phyloP scores from a whole-genome alignment of 2,113 vertebrate genomes.

The Gobio gobio region DNA sequence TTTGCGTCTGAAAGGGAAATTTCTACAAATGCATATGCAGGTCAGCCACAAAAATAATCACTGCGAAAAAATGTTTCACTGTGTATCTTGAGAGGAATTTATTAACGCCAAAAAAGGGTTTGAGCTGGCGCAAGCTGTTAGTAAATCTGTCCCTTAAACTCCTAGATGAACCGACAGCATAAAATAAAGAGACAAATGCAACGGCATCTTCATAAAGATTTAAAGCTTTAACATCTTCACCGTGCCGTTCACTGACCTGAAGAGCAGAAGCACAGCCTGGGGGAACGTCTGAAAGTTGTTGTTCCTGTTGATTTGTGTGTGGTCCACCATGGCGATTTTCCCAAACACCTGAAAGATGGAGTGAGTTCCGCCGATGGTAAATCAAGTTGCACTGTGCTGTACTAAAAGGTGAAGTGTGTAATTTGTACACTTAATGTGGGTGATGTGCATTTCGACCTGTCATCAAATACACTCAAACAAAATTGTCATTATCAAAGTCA shows the following conservation, averaged over 20 bases:
- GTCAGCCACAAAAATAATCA: no score
- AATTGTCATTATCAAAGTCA: background rate
- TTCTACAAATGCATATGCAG: no score
- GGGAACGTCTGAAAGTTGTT: slow-evolving; percentile 99
- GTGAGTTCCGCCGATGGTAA: background rate
- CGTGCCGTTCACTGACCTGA: slow-evolving; percentile 80
- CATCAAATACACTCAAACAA: no score
- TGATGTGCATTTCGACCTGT: background rate
- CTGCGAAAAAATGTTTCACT: no score
- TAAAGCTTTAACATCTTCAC: background rate
- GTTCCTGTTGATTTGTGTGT: slow-evolving; percentile 97
- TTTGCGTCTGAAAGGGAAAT: no score
- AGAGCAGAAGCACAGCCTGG: slow-evolving; percentile 94
- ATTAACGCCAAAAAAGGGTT: no score
- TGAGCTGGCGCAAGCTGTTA: no score
- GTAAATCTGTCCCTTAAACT: background rate
- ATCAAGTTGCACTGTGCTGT: background rate
- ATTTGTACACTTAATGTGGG: background rate
- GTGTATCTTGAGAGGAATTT: no score
- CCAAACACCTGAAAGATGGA: slow-evolving; percentile 87
- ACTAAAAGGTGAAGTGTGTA: background rate
- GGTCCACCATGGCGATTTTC: slow-evolving; percentile 96
- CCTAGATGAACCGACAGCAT: background rate
- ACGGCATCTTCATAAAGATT: no score
- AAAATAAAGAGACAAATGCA: background rate